A percentile compares a stretch with the other conserved stretches of the same genome.
Conservation (phyloP, 2,888 invertebrate species). For the Iselma pallidipennis region DNA sequence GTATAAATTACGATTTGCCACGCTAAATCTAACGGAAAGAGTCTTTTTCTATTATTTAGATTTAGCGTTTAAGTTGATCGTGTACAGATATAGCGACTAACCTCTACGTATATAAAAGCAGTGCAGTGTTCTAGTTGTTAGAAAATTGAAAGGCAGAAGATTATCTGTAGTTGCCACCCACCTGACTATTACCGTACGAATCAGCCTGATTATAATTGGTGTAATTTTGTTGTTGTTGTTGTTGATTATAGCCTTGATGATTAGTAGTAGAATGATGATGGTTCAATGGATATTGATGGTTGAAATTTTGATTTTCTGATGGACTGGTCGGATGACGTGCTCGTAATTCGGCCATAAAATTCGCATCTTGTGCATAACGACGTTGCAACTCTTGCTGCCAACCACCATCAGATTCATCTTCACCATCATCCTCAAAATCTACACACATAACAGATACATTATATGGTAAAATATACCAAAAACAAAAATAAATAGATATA, state of each 20-base stretch:
- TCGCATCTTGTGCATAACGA: constrained; percentile 63
- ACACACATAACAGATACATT: constrained; percentile 26
- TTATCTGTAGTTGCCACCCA: not conserved
- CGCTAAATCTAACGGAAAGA: too few relatives aligned
- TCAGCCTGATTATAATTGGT: constrained; percentile 34
- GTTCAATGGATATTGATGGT: constrained; percentile 29
- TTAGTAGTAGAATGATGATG: constrained; percentile 29
- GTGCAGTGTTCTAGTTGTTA: constrained; percentile 16
- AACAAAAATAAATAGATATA: not conserved
- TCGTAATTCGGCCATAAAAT: constrained; percentile 62
- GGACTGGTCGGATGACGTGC: constrained; percentile 58
- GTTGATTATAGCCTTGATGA: constrained; percentile 35
- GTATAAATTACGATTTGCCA: too few relatives aligned
- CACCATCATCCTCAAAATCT: constrained; percentile 75
- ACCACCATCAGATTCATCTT: constrained; percentile 63
- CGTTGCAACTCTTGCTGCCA: constrained; percentile 64
- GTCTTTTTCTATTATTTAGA: too few relatives aligned
- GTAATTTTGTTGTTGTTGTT: too few relatives aligned
- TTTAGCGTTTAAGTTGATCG: too few relatives aligned
- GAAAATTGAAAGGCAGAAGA: too few relatives aligned
- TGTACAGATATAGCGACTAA: constrained; percentile 12
- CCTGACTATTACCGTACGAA: constrained; percentile 35
- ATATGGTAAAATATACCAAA: not conserved
- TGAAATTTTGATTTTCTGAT: constrained; percentile 41
- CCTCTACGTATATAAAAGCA: constrained; percentile 17